Evolutionary conservation across 2,797 vertebrate species (phyloP).

Genomic region (Xiphorhynchus erythropygius): DNA sequence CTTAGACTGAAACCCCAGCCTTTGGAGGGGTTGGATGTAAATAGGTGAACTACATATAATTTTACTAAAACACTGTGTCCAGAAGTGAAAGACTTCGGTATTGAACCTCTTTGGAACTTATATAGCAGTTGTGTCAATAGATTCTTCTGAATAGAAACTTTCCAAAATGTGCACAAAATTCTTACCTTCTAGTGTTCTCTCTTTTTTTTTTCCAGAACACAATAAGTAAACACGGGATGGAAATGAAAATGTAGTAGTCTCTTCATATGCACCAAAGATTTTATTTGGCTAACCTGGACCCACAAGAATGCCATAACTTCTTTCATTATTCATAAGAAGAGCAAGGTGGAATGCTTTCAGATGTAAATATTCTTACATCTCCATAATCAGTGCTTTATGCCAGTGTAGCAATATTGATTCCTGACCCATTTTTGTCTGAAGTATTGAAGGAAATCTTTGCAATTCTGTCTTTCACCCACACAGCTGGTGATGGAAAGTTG

Average conservation of each 20-base stretch:
- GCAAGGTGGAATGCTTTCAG: conserved; percentile 35
- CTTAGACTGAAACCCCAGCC: neutral
- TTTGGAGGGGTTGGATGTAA: neutral
- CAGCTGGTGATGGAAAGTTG: neutral
- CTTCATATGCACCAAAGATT: neutral
- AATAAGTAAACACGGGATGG: neutral
- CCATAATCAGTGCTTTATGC: neutral
- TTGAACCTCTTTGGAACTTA: neutral
- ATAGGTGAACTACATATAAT: neutral
- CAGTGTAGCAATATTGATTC: conserved; percentile 28
- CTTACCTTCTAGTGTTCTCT: neutral
- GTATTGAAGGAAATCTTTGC: conserved; percentile 33
- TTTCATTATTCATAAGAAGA: conserved; percentile 55
- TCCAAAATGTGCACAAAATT: neutral
- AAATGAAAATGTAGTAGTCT: neutral
- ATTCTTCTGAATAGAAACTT: neutral
- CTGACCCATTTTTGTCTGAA: neutral
- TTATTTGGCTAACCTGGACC: neutral
- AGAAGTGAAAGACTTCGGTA: neutral
- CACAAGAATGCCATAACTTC: neutral
- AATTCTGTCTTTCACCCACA: conserved; percentile 4
- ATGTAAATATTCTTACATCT: conserved; percentile 51
- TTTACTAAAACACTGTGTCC: neutral
- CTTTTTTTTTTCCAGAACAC: neutral
- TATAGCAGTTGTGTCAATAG: neutral